phyloP scores from a whole-genome alignment of 2,888 invertebrate genomes.

The Netelia fuscicornis region DNA sequence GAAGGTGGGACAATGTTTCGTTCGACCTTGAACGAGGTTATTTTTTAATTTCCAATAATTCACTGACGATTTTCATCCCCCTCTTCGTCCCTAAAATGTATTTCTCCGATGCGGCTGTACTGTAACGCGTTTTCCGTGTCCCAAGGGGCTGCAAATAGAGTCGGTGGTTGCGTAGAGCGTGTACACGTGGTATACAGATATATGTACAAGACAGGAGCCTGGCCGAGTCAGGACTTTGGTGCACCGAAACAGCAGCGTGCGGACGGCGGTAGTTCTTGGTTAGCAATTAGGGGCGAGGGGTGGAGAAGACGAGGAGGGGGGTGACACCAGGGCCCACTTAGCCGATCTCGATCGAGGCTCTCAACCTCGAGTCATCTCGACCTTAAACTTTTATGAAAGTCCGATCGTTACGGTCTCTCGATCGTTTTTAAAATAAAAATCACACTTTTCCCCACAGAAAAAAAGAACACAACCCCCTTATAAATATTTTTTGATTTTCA shows the following conservation, averaged over 20 bases:
- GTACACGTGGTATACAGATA: constrained; percentile 6
- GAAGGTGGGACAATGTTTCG: too few relatives aligned
- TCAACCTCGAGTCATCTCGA: constrained; percentile 67
- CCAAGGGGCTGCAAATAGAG: constrained; percentile 67
- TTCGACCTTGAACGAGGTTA: too few relatives aligned
- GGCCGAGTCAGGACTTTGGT: constrained; percentile 39
- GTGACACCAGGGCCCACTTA: constrained; percentile 79
- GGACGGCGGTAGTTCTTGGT: constrained; percentile 76
- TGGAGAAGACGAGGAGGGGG: too few relatives aligned
- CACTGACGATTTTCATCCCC: not conserved
- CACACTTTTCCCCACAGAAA: too few relatives aligned
- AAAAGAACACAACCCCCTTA: too few relatives aligned
- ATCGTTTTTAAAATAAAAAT: too few relatives aligned
- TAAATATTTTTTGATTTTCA: too few relatives aligned
- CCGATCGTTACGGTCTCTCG: too few relatives aligned
- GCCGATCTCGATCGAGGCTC: constrained; percentile 75
- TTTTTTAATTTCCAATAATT: constrained; percentile 8
- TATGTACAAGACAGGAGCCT: not conserved
- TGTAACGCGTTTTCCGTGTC: constrained; percentile 78
- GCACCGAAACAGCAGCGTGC: constrained; percentile 61
- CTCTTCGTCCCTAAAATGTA: not conserved
- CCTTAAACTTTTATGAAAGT: not conserved
- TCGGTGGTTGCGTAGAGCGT: constrained; percentile 26
- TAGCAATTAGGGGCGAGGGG: constrained; percentile 76
- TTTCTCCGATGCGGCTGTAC: constrained; percentile 56